Conservation (phyloP, 2,113 vertebrate species). For the Rhagologus leucostigma region DNA sequence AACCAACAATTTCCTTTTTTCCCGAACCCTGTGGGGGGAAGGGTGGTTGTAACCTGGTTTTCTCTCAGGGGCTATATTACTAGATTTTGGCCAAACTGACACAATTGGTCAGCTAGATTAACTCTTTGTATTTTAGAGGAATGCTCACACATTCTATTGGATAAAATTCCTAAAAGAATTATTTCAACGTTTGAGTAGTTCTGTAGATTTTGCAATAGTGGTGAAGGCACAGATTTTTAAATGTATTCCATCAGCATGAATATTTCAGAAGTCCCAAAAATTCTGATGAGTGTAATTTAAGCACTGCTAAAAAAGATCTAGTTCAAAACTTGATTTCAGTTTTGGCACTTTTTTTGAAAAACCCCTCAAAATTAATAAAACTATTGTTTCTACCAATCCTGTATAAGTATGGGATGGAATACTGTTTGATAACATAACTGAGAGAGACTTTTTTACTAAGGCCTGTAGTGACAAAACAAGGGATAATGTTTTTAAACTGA, state of each 20-base stretch:
- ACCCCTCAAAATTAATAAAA: neutral
- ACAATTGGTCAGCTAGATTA: neutral
- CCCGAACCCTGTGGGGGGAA: no score
- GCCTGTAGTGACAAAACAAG: neutral
- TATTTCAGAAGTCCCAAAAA: neutral
- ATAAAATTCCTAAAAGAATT: neutral
- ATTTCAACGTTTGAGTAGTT: neutral
- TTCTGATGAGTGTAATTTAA: neutral
- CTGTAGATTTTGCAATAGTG: neutral
- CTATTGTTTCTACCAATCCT: neutral
- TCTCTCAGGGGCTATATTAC: no score
- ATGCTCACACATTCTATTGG: neutral
- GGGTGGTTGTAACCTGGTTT: no score
- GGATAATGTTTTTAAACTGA: neutral
- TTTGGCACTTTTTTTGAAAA: neutral
- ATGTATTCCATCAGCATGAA: neutral
- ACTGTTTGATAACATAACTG: neutral
- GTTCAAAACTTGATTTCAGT: neutral
- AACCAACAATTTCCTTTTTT: no score
- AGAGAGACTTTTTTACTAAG: neutral
- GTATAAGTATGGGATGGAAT: neutral
- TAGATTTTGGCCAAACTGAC: no score
- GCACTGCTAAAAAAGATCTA: neutral
- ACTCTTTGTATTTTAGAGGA: neutral
- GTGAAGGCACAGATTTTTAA: neutral